Base-by-base conservation (phyloP, 1,140 invertebrate species). In the Dermatophagoides farinae region DNA sequence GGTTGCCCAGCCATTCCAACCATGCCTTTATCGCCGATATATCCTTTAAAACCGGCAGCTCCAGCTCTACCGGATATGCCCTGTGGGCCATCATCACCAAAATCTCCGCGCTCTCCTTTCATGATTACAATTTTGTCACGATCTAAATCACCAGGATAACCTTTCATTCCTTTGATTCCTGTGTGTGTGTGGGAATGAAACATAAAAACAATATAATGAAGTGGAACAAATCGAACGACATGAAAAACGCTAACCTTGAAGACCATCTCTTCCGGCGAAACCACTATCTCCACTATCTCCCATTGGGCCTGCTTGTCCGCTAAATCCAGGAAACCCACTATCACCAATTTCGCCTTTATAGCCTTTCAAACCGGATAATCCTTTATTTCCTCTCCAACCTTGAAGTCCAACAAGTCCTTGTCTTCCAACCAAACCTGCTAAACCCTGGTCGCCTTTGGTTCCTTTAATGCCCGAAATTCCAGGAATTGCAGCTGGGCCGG, bases 361-460 rank as follows among this genome's bases (percentile, higher is more conserved):
- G 47, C 61, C 55, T 60, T 61, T 55, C 41, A 38, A 50, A 52
- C 69, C 70, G 10, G 18, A 9, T 20, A 51, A 20, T 20, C 50
- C 50, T 10, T 51, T 18, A n/a, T 11, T n/a, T 44, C 43, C 51
- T n/a, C 12, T 23, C 22, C 2, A 20, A 8, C 46, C 46, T 4
- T n/a, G 18, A 18, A 20, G 16, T 49, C 57, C 57, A 20, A 6
- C 5, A 40, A 51, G 63, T 14, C 67, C 67, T 5, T 61, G 44
- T 37, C 44, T 20, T 47, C 66, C 67, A 41, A 78, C 76, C 18
- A 70, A 61, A 12, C 87, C 86, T 67, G 83, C 77, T n/a, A 71
- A 65, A 31, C 87, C 87, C 37, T 77, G 74, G 14, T 85, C 82
- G 57, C 86, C 87, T 71, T 87, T 88, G 6, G 69, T 67, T n/a